Percentiles rank a stretch among this genome's conserved stretches.
phyloP scores from a whole-genome alignment of 2,797 vertebrate genomes.

The Serranus cabrilla region DNA sequence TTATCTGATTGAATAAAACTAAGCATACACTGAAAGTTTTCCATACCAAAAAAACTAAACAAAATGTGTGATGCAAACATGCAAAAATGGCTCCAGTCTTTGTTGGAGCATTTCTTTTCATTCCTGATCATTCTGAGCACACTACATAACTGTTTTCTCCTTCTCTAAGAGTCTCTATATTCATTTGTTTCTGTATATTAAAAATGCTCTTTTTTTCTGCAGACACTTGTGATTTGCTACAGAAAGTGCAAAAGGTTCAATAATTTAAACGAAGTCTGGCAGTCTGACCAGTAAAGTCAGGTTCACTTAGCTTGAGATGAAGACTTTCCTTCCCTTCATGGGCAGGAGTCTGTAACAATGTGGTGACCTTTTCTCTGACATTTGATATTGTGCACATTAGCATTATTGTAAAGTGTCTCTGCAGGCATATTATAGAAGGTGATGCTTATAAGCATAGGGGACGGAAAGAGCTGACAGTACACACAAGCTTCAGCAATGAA shows the following conservation, averaged over 20 bases:
- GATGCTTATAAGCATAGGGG: slow-evolving; percentile 11
- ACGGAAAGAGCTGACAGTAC: slow-evolving; percentile 41
- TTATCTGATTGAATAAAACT: no score
- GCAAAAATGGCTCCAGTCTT: background rate
- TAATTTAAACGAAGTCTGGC: slow-evolving; percentile 6
- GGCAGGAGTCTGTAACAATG: slow-evolving; percentile 15
- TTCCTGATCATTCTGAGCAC: background rate
- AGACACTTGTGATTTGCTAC: slow-evolving; percentile 8
- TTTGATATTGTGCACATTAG: slow-evolving; percentile 41
- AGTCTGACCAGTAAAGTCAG: background rate
- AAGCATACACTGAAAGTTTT: no score
- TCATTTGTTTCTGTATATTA: background rate
- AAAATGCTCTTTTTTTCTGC: background rate
- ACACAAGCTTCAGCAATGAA: background rate
- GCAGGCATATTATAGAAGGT: slow-evolving; percentile 16
- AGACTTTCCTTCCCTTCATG: slow-evolving; percentile 3
- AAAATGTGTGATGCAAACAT: no score
- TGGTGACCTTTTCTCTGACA: slow-evolving; percentile 54
- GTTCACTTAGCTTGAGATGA: slow-evolving; percentile 11
- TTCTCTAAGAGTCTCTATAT: background rate
- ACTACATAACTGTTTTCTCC: background rate
- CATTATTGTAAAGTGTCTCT: slow-evolving; percentile 35
- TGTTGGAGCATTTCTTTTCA: background rate
- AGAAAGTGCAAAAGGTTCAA: background rate
- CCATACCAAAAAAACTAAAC: no score